Conservation (phyloP, 2,113 vertebrate species). For the Oryzias celebensis region DNA sequence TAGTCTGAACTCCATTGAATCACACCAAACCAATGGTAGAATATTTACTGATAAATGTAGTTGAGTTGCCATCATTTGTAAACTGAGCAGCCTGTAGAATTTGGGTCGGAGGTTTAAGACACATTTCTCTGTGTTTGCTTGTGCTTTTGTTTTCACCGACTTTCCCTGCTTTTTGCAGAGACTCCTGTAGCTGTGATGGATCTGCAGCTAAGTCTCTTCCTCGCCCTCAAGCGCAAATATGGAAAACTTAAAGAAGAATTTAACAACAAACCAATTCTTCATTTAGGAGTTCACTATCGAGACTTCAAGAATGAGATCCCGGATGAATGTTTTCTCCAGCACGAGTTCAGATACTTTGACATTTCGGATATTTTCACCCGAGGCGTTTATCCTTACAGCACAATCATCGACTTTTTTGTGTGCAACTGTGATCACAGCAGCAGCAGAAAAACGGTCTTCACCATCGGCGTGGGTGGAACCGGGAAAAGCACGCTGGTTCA, state of each 20-base stretch:
- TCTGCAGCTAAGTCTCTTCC: constrained; percentile 15
- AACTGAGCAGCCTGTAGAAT: no score
- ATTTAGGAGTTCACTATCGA: constrained; percentile 11
- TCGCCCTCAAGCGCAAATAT: constrained; percentile 36
- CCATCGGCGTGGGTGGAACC: constrained; percentile 38
- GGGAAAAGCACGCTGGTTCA: constrained; percentile 52
- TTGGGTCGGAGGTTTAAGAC: background rate
- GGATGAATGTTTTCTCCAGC: background rate
- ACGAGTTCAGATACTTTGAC: constrained; percentile 36
- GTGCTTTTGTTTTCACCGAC: background rate
- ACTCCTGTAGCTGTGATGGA: constrained; percentile 15
- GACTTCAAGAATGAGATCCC: fast-evolving
- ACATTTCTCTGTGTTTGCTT: background rate
- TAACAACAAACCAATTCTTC: background rate
- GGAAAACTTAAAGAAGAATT: background rate
- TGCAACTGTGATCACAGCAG: constrained; percentile 10
- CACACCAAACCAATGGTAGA: no score
- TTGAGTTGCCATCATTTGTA: no score
- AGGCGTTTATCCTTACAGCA: fast-evolving
- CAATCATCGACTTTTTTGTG: constrained; percentile 6
- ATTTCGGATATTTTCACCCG: background rate
- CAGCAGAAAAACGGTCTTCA: constrained; percentile 28
- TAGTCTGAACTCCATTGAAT: no score
- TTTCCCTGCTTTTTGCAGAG: constrained; percentile 18
- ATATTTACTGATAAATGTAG: no score